Percentiles rank a stretch among this genome's conserved stretches.
Evolutionary conservation across 2,113 vertebrate species (phyloP).

Genomic region (Sapayoa aenigma): DNA sequence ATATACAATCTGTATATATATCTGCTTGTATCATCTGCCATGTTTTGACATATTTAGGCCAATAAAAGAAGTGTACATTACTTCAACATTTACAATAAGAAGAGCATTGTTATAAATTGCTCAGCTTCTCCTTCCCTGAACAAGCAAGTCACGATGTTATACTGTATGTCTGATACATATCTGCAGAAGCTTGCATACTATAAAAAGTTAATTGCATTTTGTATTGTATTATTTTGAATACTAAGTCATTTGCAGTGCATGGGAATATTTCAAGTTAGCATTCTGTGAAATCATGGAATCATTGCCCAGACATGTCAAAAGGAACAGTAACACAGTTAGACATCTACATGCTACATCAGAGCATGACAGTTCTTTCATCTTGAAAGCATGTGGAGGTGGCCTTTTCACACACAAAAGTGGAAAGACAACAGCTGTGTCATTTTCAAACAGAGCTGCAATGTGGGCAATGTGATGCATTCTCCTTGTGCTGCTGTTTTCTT

Average conservation of each 20-base stretch:
- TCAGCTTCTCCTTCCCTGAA: slow-evolving; percentile 61
- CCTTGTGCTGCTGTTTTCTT: background rate
- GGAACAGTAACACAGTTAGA: slow-evolving; percentile 43
- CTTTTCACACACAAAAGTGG: slow-evolving; percentile 23
- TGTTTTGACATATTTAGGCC: slow-evolving; percentile 50
- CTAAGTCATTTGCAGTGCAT: slow-evolving; percentile 3
- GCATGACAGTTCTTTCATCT: background rate
- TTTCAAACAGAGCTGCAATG: background rate
- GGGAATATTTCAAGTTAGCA: slow-evolving; percentile 29
- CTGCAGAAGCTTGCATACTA: slow-evolving; percentile 52
- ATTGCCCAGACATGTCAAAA: slow-evolving; percentile 9
- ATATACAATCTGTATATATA: slow-evolving; percentile 30
- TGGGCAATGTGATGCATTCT: background rate
- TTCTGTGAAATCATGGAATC: slow-evolving; percentile 13
- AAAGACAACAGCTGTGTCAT: background rate
- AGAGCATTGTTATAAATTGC: slow-evolving; percentile 2
- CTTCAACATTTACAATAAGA: slow-evolving; percentile 8
- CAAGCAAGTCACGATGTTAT: slow-evolving; percentile 39
- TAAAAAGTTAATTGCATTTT: slow-evolving; percentile 34
- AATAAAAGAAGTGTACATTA: slow-evolving; percentile 33
- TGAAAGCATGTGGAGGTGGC: background rate
- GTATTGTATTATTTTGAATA: slow-evolving; percentile 45
- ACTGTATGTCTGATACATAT: background rate
- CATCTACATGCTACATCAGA: slow-evolving; percentile 33
- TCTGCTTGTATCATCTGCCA: slow-evolving; percentile 5